Evolutionary conservation across 1,140 invertebrate genomes (phyloP), one percentile per base, ranked within the genome.

Genomic region (Tetramorium parvispinum): DNA sequence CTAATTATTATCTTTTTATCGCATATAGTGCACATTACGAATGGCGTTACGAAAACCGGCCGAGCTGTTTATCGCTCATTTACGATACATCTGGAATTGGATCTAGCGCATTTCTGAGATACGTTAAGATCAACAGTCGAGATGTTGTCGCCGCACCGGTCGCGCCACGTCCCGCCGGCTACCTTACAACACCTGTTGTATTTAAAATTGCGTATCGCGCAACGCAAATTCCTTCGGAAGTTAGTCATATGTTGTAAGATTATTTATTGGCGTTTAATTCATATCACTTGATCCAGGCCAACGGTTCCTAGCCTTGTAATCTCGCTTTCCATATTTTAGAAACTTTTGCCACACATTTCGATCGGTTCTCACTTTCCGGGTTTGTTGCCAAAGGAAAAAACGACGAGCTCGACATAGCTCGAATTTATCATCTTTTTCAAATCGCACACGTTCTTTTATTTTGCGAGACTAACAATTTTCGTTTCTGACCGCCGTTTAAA

Each of bases 201-300:
- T 24, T 68, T 57, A 75, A 83, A 83, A 59, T 61, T 49, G 18
- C 51, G 13, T 37, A 21, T 82, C 24, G 13, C 79, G 79, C 68
- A 75, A 83, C 57, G 21, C 11, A 75, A 75, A 83, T 83, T 75
- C 68, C 68, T 37, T 49, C 40, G 13, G 68, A 37, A 59, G 40
- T 5, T 73, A 61, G 53, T 73, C 79, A 40, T 32, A 46, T 57
- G 79, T 81, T 40, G 78, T 55, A 43, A 71, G 37, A 82, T 82
- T 82, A 57, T 82, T 82, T 71, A 82, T 82, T 32, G 11, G 11
- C 3, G 6, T 57, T 71, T 73, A 46, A 73, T 82, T 73, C 53
- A 57, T 32, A n/a, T 32, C 18, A 6, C 18, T 46, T 10, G 24
- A 73, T 59, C 18, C n/a, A 59, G 37, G 53, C 37, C 18, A 55